phyloP scores from a whole-genome alignment of 1,140 invertebrate genomes.

The Drosophila guanche region DNA sequence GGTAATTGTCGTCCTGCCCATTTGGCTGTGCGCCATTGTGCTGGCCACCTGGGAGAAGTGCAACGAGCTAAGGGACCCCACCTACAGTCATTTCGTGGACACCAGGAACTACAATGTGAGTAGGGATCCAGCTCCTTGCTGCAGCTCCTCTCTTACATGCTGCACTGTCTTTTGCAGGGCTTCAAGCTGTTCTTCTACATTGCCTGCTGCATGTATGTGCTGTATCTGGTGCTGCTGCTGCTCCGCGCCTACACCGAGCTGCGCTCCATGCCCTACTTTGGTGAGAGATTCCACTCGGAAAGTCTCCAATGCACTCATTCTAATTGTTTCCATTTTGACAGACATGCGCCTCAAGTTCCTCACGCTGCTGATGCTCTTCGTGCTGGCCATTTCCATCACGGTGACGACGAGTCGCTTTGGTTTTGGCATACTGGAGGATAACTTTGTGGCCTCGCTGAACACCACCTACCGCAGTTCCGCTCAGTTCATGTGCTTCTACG shows the following conservation, averaged over 20 bases:
- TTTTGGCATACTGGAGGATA: constrained; percentile 94
- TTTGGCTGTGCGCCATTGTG: constrained; percentile 94
- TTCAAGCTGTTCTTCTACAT: constrained; percentile 95
- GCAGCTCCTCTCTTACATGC: too few species aligned
- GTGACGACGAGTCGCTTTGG: constrained; percentile 94
- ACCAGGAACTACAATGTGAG: constrained; percentile 94
- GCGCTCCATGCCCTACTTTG: constrained; percentile 98
- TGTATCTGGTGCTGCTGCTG: constrained; percentile 93
- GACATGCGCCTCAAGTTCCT: constrained; percentile 96
- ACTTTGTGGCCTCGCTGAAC: constrained; percentile 94
- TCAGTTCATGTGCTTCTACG: constrained; percentile 97
- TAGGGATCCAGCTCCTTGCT: not conserved
- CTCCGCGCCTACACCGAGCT: constrained; percentile 96
- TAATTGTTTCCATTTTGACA: constrained; percentile 78
- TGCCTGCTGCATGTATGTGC: constrained; percentile 91
- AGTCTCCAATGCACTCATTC: not conserved
- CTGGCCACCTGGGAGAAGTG: constrained; percentile 95
- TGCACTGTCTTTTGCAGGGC: constrained; percentile 82
- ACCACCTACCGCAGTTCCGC: constrained; percentile 95
- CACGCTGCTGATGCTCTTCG: constrained; percentile 93
- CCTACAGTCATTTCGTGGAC: constrained; percentile 95
- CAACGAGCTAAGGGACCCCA: constrained; percentile 95
- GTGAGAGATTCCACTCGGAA: constrained; percentile 85
- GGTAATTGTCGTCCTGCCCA: constrained; percentile 92
- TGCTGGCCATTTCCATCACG: constrained; percentile 90